These are phyloP conservation scores for Argyrosomus japonicus DNA, from an alignment of 2,113 vertebrate genomes.

Conservation along the genomic window DNA sequence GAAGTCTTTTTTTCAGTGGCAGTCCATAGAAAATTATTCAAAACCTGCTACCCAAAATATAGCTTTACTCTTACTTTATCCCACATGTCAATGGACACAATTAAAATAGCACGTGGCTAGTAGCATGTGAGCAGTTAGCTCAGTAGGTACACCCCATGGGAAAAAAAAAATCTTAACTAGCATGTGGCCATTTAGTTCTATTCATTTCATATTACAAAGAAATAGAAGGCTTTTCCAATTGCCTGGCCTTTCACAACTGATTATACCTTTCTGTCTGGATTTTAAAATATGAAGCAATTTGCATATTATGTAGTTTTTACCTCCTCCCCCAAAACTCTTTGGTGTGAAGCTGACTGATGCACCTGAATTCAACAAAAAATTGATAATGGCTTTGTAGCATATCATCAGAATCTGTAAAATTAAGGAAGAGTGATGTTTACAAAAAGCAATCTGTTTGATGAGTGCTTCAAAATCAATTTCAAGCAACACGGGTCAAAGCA, in stretches of 20 bases:
- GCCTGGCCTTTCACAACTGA: conserved; percentile 54
- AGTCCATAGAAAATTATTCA: neutral
- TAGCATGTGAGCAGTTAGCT: too few relatives aligned
- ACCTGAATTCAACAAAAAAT: conserved; percentile 51
- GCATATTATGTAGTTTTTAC: conserved; percentile 41
- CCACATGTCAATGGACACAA: conserved; percentile 12
- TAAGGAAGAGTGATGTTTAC: conserved; percentile 68
- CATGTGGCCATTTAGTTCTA: conserved; percentile 32
- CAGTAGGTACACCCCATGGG: too few relatives aligned
- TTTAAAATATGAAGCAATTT: conserved; percentile 57
- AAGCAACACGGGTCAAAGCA: conserved; percentile 71
- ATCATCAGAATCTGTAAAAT: conserved; percentile 65
- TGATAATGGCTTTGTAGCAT: conserved; percentile 48
- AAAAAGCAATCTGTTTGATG: conserved; percentile 73
- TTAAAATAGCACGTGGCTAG: conserved; percentile 24
- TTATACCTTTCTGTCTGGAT: conserved; percentile 33
- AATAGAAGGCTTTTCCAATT: conserved; percentile 55
- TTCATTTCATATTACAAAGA: conserved; percentile 56
- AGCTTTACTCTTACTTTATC: conserved; percentile 21
- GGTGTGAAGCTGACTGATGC: conserved; percentile 35
- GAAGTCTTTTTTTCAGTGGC: neutral
- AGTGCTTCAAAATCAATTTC: conserved; percentile 77
- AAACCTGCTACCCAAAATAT: neutral
- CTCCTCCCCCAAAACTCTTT: conserved; percentile 24
- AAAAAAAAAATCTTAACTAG: conserved; percentile 3